Base-by-base conservation (phyloP, 2,797 vertebrate genomes). In the Lagodon rhomboides region DNA sequence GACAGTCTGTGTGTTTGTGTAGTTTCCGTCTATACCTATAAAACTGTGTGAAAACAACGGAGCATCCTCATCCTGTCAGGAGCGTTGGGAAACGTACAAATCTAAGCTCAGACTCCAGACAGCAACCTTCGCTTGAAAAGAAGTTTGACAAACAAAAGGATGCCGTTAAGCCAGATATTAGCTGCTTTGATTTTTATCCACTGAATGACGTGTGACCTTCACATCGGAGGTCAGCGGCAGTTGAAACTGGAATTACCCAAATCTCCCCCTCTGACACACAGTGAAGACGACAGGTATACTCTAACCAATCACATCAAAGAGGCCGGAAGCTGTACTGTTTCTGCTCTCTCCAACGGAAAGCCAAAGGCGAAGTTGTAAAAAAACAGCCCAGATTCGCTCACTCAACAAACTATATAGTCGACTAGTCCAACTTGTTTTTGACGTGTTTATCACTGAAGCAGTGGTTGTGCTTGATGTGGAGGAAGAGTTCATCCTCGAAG, bases 271-370 rank as follows among this genome's bases (percentile, higher is more conserved):
- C 76, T 70, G 83, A 74, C 54, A 53, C 64, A 65, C 41, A 53
- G 68, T 50, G 80, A 53, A 68, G 69, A 58, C 56, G 53, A 50
- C 70, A 77, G 60, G 58, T 87, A 49, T 34, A 87, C 86, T 89
- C 82, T 46, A 65, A n/a, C 27, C 54, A 74, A 84, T 73, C 80
- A 78, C 83, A 87, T 86, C 73, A 86, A 77, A 88, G 71, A 83
- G 25, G n/a, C 15, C n/a, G 54, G 70, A 62, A 55, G 68, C 58
- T 73, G 16, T 22, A 15, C 44, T 56, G 60, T 41, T 72, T 72
- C 16, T 61, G 63, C 34, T 27, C 27, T 2, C 27, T 27, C 27
- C 27, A 27, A 2, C 27, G 4, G 27, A 27, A 27, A 27, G 27
- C 27, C 27, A 27, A 27, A 27, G 27, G n/a, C n/a, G n/a, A n/a